Base-by-base conservation (phyloP, 2,113 vertebrate species). In the Bettongia penicillata region DNA sequence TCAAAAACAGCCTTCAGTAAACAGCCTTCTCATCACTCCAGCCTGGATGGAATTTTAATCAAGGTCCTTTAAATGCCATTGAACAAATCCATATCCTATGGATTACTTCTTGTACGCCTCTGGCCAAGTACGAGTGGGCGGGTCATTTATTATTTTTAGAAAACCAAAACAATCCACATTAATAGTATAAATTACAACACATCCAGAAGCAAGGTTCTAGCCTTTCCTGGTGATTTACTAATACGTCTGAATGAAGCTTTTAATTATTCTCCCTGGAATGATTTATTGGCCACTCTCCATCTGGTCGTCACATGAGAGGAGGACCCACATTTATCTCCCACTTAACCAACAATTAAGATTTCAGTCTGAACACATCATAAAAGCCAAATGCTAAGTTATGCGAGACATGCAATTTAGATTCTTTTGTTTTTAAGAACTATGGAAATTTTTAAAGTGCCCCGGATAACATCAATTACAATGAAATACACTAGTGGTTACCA, bases 51-150 rank as follows among this genome's bases (percentile, higher is more conserved):
- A 98, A 99, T 99, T 98, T 98, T 99, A 99, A 99, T 99, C 98
- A 99, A 98, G 98, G 98, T 98, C 98, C 98, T 98, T 98, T 98
- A 99, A 99, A 99, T 98, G 98, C 98, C 98, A 98, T 98, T 98
- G 99, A 98, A 98, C 98, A 99, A 98, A 99, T 98, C 98, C 96
- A 99, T 99, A 99, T 31, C 96, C 96, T 98, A 98, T 99, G 95
- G 98, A 99, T 99, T 98, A 97, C 94, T 98, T 98, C 97, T 98
- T 98, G 94, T 95, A 92, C 98, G 98, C 98, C 98, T 97, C 97
- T 95, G 94, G 98, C 98, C 98, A 98, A 96, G 97, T 96, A 92
- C 95, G 97, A 96, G 98, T 98, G 98, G 95, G 97, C 97, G 97
- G 97, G 97, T 98, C 98, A 98, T 99, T 98, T 98, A 98, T 99